phyloP scores from a whole-genome alignment of 2,888 invertebrate species.

The Perizoma affinitatum region DNA sequence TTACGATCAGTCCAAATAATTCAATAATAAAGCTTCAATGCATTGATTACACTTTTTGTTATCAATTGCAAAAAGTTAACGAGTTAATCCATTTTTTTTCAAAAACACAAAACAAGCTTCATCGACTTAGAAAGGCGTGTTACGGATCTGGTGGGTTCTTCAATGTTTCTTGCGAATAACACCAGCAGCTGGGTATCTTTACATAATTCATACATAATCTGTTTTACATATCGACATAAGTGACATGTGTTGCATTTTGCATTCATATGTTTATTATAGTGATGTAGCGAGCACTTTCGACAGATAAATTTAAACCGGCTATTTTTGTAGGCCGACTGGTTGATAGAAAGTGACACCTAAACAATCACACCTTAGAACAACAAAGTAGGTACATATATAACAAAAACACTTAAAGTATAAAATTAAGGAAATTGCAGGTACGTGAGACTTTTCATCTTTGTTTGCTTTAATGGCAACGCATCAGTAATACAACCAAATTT shows the following conservation, averaged over 20 bases:
- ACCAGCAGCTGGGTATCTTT: constrained; percentile 61
- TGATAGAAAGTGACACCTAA: background rate
- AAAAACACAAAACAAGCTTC: constrained; percentile 30
- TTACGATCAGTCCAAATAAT: too few species aligned
- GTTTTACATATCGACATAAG: constrained; percentile 75
- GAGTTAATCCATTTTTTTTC: background rate
- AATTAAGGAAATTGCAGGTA: too few species aligned
- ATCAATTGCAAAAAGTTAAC: background rate
- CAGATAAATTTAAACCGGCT: background rate
- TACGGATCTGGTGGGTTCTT: constrained; percentile 37
- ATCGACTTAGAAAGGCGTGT: constrained; percentile 39
- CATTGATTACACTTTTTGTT: too few species aligned
- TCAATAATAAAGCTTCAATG: too few species aligned
- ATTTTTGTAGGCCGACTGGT: background rate
- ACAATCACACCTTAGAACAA: too few species aligned
- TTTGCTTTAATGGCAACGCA: too few species aligned
- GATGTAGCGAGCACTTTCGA: constrained; percentile 25
- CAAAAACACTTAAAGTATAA: too few species aligned
- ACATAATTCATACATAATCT: constrained; percentile 78
- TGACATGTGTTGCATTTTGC: constrained; percentile 74
- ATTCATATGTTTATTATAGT: constrained; percentile 42
- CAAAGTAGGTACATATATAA: too few species aligned
- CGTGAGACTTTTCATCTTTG: too few species aligned
- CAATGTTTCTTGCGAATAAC: constrained; percentile 55
- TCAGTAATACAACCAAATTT: too few species aligned